phyloP scores from a whole-genome alignment of 30 jellyfish, hydroid and myxozoan species.

The Cassiopea andromeda region DNA sequence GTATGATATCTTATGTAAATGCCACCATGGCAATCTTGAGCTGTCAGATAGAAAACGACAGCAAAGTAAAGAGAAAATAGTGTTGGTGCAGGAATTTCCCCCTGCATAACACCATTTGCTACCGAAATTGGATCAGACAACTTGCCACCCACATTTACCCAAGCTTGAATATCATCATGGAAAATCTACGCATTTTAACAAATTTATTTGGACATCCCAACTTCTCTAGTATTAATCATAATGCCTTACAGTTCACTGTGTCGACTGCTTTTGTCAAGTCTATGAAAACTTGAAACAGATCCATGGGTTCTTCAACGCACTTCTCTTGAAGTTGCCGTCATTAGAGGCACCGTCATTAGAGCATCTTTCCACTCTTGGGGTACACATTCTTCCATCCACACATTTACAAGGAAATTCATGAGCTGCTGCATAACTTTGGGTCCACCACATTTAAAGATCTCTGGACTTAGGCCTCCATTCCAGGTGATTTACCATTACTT shows the following conservation, averaged over 20 bases:
- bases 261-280: constrained; percentile 14
- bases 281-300: not conserved
- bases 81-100: constrained; percentile 13
- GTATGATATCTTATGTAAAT: not conserved
- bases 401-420: not conserved
- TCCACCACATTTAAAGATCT: constrained; percentile 7
- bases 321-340: constrained; percentile 43
- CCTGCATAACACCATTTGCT: constrained; percentile 19
- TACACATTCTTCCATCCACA: not conserved
- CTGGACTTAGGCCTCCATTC: constrained; percentile 10
- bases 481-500: constrained; percentile 13
- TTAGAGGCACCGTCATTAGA: too few relatives aligned
- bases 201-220: constrained; percentile 7
- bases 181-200: not conserved
- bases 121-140: constrained; percentile 3
- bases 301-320: constrained; percentile 3
- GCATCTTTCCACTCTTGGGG: constrained; percentile 19
- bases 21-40: not conserved
- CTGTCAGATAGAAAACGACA: not conserved
- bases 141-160: not conserved
- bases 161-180: constrained; percentile 12
- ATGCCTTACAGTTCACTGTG: not conserved
- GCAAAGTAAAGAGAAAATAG: not conserved
- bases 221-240: not conserved
- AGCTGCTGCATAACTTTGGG: not conserved